A percentile compares a stretch with the other conserved stretches of the same genome.
These are phyloP conservation scores for Actinernus sp. DNA, from an alignment of 92 coral and sea anemone species.

Conservation along the genomic window DNA sequence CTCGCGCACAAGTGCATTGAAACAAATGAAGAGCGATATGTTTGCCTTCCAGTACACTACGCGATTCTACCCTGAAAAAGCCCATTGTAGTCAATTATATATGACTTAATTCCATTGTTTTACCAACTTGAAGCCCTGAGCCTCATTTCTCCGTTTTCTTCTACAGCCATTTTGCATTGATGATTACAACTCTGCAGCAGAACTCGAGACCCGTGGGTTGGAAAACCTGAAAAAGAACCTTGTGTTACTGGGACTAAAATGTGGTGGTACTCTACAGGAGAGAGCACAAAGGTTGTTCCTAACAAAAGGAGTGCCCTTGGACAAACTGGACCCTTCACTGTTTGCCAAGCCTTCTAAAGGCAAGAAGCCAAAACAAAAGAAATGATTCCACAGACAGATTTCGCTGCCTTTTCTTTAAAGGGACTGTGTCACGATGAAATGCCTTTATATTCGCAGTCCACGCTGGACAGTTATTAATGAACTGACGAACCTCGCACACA, in stretches of 20 bases:
- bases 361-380: constrained; percentile 63
- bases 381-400: constrained; percentile 28
- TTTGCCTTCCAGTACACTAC: too few species aligned
- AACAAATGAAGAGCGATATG: too few species aligned
- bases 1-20: too few species aligned
- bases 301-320: constrained; percentile 84
- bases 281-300: constrained; percentile 94
- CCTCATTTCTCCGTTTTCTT: not conserved
- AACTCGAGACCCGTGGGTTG: constrained; percentile 84
- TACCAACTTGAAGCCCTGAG: not conserved
- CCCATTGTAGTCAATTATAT: too few species aligned
- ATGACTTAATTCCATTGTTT: too few species aligned
- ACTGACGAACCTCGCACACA: too few species aligned
- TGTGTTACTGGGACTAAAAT: constrained; percentile 83
- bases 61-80: too few species aligned
- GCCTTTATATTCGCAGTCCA: too few species aligned
- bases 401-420: too few species aligned
- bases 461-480: too few species aligned
- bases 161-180: constrained; percentile 66
- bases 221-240: constrained; percentile 81
- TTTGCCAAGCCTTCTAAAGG: constrained; percentile 84
- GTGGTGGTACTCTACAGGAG: constrained; percentile 98
- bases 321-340: constrained; percentile 86
- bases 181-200: constrained; percentile 65
- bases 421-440: too few species aligned